Percentiles rank a stretch among this genome's conserved stretches.
Evolutionary conservation across 2,797 vertebrate genomes (phyloP).

Genomic region (Cryptoprocta ferox): DNA sequence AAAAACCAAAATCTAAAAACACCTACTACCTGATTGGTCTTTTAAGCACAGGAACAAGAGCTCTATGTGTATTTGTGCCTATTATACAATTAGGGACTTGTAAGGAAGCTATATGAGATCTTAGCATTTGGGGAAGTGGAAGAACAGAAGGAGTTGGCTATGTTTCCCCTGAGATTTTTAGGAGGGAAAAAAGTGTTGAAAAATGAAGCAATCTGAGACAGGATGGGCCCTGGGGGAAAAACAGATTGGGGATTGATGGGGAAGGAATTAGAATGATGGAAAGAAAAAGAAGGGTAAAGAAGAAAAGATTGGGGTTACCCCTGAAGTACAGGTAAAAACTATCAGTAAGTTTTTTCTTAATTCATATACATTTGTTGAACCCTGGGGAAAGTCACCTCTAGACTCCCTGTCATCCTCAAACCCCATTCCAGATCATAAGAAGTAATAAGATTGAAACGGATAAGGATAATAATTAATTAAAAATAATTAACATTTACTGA

Average conservation of each 20-base stretch:
- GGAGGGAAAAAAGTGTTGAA: neutral
- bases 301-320: neutral
- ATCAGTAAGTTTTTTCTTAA: neutral
- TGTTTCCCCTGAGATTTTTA: neutral
- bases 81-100: neutral
- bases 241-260: fast-evolving
- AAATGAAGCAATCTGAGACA: neutral
- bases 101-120: neutral
- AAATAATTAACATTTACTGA: neutral
- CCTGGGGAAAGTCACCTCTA: neutral
- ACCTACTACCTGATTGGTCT: neutral
- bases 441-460: neutral
- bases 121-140: neutral
- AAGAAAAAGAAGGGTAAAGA: neutral
- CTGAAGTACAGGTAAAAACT: neutral
- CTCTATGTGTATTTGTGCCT: neutral
- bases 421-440: neutral
- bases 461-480: neutral
- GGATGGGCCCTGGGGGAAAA: neutral
- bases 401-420: neutral
- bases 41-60: neutral
- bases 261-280: neutral
- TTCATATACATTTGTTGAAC: neutral
- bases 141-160: neutral
- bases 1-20: neutral